Base-by-base conservation (phyloP, 2,888 invertebrate species). In the Drosophila yooni region DNA sequence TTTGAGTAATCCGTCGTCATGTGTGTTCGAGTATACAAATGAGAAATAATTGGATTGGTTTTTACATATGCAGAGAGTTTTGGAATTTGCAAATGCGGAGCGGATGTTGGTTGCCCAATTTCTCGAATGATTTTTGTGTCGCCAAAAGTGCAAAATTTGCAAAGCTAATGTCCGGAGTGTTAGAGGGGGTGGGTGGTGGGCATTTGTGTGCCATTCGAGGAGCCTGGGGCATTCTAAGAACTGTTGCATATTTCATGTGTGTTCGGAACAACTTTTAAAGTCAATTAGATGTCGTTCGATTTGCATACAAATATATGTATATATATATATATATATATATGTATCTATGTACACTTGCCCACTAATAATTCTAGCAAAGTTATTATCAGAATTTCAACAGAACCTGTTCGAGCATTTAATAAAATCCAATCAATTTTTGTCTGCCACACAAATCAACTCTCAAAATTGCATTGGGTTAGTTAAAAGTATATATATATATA, bases 51-150 rank as follows among this genome's bases (percentile, higher is more conserved):
- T 71, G 58, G 34, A 60, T 65, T 69, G 56, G 38, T 10, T 53
- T 53, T 51, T 52, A n/a, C 50, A 46, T 40, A 57, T 66, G 43
- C 36, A 38, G 40, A 58, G 40, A 50, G 38, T 60, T 59, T 81
- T 77, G 76, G 60, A 68, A 74, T 77, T 69, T 73, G 68, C 67
- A 75, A 75, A 57, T 31, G 27, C 62, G 50, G 71, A 80, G 63
- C 85, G 85, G 85, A 88, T 85, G 88, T 88, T 56, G 74, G 70
- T 81, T 74, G 71, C 82, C 84, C 84, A 87, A 83, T 86, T 46
- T 82, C 72, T 64, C 57, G 64, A 80, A 69, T 71, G 77, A 11
- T 33, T 33, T 33, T 33, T 33, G 33, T 33, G 83, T 85, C 88
- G 76, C 83, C 85, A 83, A 88, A 86, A 86, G 72, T 72, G 67